These are phyloP conservation scores for Epizoanthus fatuus DNA, from an alignment of 92 coral and sea anemone genomes.

Conservation along the genomic window DNA sequence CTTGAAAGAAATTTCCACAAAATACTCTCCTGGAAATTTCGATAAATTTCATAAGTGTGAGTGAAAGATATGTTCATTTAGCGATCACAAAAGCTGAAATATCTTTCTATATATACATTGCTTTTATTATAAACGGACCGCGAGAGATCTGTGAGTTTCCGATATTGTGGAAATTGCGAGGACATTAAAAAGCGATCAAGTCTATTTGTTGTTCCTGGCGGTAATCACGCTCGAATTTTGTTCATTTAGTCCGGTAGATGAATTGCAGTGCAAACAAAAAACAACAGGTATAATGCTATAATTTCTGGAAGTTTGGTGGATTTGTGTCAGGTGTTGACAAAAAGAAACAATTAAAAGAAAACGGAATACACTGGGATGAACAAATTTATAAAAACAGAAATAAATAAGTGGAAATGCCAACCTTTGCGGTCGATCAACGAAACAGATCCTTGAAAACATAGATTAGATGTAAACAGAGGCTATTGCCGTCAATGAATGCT, in stretches of 20 bases:
- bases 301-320: constrained; percentile 43
- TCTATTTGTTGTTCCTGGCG: constrained; percentile 55
- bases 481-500: constrained; percentile 2
- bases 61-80: background rate
- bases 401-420: constrained; percentile 14
- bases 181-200: constrained; percentile 68
- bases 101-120: background rate
- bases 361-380: constrained; percentile 26
- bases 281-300: constrained; percentile 58
- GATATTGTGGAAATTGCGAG: constrained; percentile 25
- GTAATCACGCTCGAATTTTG: constrained; percentile 45
- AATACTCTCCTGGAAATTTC: background rate
- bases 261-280: constrained; percentile 58
- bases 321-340: constrained; percentile 61
- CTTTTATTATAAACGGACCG: constrained; percentile 27
- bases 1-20: background rate
- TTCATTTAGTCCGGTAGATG: constrained; percentile 53
- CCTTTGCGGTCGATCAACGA: constrained; percentile 8
- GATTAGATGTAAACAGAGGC: constrained; percentile 19
- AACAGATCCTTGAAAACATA: constrained; percentile 22
- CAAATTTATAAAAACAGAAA: constrained; percentile 43
- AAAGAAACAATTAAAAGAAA: constrained; percentile 34
- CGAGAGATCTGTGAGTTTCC: constrained; percentile 42
- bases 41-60: background rate
- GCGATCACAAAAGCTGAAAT: constrained; percentile 1